Conservation (phyloP, 2,797 vertebrate species). For the Scolopax rusticola region DNA sequence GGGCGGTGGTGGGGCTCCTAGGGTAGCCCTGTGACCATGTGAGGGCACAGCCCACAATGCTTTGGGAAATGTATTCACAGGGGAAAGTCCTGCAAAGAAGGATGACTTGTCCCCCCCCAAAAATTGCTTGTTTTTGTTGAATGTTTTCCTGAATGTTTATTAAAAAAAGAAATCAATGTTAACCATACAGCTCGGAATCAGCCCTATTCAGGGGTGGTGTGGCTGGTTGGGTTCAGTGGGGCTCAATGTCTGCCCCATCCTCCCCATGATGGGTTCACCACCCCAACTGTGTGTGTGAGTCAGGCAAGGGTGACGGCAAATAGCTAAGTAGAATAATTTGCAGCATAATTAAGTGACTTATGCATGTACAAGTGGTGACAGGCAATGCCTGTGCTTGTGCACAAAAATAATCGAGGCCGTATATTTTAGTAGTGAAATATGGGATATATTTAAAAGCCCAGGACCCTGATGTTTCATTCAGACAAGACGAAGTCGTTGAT, state of each 20-base stretch:
- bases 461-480: background rate
- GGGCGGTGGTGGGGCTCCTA: background rate
- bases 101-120: background rate
- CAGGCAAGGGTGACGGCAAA: background rate
- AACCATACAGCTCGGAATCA: accelerated
- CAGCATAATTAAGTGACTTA: background rate
- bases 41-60: accelerated
- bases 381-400: background rate
- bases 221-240: background rate
- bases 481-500: background rate
- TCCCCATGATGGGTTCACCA: background rate
- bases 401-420: background rate
- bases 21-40: accelerated
- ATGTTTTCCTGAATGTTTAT: too few relatives aligned
- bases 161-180: too few relatives aligned
- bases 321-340: background rate
- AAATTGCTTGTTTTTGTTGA: background rate
- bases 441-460: background rate
- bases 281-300: accelerated
- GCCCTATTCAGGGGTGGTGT: background rate
- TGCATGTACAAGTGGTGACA: background rate
- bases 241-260: background rate
- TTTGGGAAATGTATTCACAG: background rate
- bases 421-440: background rate
- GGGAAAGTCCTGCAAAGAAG: background rate